These are phyloP conservation scores for Laticauda colubrina DNA, from an alignment of 2,113 vertebrate genomes.

Conservation along the genomic window DNA sequence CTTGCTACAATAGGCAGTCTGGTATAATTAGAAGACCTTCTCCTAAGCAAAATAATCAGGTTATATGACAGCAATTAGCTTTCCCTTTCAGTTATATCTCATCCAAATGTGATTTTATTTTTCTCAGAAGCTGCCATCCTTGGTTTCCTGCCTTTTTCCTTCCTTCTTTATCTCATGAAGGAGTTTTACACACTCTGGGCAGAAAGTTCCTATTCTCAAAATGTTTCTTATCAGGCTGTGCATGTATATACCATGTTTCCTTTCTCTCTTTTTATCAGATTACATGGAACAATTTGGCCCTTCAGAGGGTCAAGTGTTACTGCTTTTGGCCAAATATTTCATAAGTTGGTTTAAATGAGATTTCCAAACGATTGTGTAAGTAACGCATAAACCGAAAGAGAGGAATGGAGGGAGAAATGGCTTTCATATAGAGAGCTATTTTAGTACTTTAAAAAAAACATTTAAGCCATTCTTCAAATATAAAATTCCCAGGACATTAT, in stretches of 20 bases:
- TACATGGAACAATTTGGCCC: constrained; percentile 28
- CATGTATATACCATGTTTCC: constrained; percentile 54
- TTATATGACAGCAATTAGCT: not conserved
- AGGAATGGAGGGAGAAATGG: rapidly evolving
- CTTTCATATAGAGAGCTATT: not conserved
- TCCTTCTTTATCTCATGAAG: not conserved
- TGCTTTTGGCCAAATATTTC: not conserved
- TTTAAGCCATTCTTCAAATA: not conserved
- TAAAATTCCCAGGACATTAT: not conserved
- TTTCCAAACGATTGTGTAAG: not conserved
- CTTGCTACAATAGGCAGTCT: not conserved
- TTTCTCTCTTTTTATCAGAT: constrained; percentile 15
- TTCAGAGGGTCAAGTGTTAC: not conserved
- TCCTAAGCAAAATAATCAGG: not conserved
- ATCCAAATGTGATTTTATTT: not conserved
- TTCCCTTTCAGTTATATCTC: not conserved
- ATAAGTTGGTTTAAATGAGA: not conserved
- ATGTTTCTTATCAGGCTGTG: constrained; percentile 47
- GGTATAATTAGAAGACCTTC: not conserved
- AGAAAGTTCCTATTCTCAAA: not conserved
- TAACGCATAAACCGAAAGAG: not conserved
- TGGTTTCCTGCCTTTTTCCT: not conserved
- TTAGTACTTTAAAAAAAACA: not conserved
- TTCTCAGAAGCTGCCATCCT: constrained; percentile 21
- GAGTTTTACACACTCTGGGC: not conserved